Percentiles rank a stretch among this genome's conserved stretches.
phyloP scores from a whole-genome alignment of 2,797 vertebrate species.

The Sarcophilus harrisii region DNA sequence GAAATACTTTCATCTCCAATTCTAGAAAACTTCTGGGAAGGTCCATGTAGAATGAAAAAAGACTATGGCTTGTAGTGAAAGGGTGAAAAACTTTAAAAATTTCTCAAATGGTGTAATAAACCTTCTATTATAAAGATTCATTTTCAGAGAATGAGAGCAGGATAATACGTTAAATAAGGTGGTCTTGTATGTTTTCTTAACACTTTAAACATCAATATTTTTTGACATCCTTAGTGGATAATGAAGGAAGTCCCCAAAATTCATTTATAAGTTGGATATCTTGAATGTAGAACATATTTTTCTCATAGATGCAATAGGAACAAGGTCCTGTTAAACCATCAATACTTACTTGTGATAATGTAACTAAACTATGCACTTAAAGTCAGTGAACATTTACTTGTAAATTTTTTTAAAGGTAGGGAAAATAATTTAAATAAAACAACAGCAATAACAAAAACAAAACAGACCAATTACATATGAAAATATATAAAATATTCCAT shows the following conservation, averaged over 20 bases:
- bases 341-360: neutral
- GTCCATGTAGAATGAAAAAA: constrained; percentile 11
- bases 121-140: constrained; percentile 3
- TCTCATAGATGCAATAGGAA: neutral
- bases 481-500: neutral
- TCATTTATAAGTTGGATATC: neutral
- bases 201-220: neutral
- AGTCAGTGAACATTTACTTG: neutral
- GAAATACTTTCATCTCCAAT: neutral
- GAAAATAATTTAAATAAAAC: too few species aligned
- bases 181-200: neutral
- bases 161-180: neutral
- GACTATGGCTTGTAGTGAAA: neutral
- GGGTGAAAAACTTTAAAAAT: neutral
- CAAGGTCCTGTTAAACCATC: neutral
- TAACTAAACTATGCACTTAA: neutral
- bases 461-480: neutral
- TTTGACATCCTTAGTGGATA: neutral
- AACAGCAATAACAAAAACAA: too few species aligned
- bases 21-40: constrained; percentile 14
- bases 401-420: too few species aligned
- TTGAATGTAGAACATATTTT: neutral
- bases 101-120: neutral
- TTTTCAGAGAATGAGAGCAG: neutral
- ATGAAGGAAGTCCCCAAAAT: neutral